phyloP scores from a whole-genome alignment of 1,140 invertebrate genomes.

The Lithobius niger region DNA sequence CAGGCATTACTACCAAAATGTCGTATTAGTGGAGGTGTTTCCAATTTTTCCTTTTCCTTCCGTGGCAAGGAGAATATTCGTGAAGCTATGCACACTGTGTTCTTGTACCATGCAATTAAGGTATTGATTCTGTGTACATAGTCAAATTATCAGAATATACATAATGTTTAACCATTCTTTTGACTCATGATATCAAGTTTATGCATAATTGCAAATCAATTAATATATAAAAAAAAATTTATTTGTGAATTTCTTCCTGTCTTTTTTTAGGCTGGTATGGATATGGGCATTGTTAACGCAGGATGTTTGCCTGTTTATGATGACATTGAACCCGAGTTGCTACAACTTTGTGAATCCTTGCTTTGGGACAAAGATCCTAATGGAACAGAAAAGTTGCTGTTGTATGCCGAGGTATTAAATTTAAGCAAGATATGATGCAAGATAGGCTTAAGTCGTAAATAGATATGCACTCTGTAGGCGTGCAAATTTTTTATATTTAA shows the following conservation, averaged over 20 bases:
- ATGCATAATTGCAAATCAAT: no score
- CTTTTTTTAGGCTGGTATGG: conserved; percentile 36
- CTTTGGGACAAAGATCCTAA: conserved; percentile 40
- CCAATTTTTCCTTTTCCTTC: conserved; percentile 51
- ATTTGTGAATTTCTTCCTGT: no score
- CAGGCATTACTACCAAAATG: conserved; percentile 38
- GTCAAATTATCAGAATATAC: no score
- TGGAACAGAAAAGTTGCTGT: conserved; percentile 41
- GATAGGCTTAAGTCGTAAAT: no score
- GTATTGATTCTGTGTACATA: no score
- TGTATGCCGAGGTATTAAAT: conserved; percentile 32
- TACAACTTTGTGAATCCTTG: conserved; percentile 39
- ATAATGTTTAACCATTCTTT: no score
- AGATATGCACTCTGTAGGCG: no score
- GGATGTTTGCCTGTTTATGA: conserved; percentile 42
- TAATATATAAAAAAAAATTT: no score
- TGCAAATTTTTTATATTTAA: no score
- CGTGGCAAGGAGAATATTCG: conserved; percentile 43
- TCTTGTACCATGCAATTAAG: conserved; percentile 46
- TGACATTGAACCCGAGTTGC: conserved; percentile 36
- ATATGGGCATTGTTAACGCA: conserved; percentile 50
- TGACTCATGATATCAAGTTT: no score
- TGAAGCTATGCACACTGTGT: conserved; percentile 49
- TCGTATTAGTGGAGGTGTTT: conserved; percentile 45
- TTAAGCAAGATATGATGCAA: not conserved